These are phyloP conservation scores for Stichodactyla mertensii DNA, from an alignment of 64 coral and sea anemone genomes.

Conservation along the genomic window DNA sequence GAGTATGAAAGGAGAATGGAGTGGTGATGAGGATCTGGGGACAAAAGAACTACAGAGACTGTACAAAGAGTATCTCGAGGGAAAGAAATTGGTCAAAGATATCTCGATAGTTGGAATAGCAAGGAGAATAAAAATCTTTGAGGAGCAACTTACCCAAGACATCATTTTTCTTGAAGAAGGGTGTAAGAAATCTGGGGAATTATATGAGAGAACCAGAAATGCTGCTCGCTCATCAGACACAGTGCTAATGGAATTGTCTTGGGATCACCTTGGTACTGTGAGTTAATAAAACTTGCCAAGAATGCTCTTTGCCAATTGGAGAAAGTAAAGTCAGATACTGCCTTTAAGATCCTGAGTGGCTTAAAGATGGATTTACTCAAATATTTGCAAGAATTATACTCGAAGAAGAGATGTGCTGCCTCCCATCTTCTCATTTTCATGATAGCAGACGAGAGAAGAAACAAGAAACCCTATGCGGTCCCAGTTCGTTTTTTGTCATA, in stretches of 20 bases:
- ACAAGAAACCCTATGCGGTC: constrained; percentile 46
- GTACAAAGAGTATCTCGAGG: constrained; percentile 34
- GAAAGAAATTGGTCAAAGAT: constrained; percentile 27
- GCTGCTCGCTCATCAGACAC: not conserved
- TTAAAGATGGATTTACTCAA: not conserved
- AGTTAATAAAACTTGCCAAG: constrained; percentile 15
- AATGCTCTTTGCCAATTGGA: not conserved
- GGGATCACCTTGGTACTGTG: constrained; percentile 45
- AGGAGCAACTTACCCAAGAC: not conserved
- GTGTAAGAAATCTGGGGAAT: constrained; percentile 6
- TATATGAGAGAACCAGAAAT: constrained; percentile 33
- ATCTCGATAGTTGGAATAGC: not conserved
- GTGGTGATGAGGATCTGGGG: constrained; percentile 63
- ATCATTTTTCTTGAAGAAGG: too few species aligned
- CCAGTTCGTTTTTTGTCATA: constrained; percentile 36
- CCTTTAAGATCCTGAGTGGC: not conserved
- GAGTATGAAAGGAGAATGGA: constrained; percentile 40
- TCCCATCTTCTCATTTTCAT: constrained; percentile 50
- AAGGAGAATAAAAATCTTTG: not conserved
- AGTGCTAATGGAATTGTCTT: constrained; percentile 56
- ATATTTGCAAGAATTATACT: constrained; percentile 30
- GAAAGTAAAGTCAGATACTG: not conserved
- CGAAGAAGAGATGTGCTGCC: constrained; percentile 43
- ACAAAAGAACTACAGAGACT: constrained; percentile 35
- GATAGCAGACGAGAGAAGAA: constrained; percentile 46